Base-by-base conservation (phyloP, 2,888 invertebrate species). In the Pammene fasciana region DNA sequence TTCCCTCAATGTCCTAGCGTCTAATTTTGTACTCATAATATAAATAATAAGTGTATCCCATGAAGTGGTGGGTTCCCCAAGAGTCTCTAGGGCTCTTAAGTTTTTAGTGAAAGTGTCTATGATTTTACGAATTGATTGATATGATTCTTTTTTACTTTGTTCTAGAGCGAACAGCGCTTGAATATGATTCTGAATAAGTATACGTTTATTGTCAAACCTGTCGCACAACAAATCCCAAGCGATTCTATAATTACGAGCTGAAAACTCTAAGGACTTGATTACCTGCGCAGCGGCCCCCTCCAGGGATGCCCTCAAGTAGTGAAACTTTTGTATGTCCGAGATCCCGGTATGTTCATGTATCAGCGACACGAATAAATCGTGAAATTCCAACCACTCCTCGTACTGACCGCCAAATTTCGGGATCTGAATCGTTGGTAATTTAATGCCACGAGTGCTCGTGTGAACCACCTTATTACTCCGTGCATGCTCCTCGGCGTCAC, bases 171-270 rank as follows among this genome's bases (percentile, higher is more conserved):
- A 38, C 0, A 38, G 38, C 38, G 38, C 38, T 38, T 38, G 38
- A 6, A 38, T 38, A 7, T 38, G 52, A 43, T 73, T 70, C 38
- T 73, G 71, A 9, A 72, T 45, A 10, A 73, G 55, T 10, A 73
- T 43, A 11, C 64, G 62, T 52, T 59, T 71, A 43, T 73, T 73
- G 60, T 73, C 62, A 57, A 57, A 73, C 34, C 72, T 56, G 41
- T 71, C 56, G 26, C 66, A 54, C 48, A 73, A 57, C 46, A 73
- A 67, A 45, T 71, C 70, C 73, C 73, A 73, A 16, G 72, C 73
- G 11, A 68, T 67, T 11, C 9, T 46, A 54, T 72, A 73, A 16
- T 73, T 72, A 14, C 65, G 43, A 18, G 72, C 64, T 11, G 72
- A 68, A 65, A 72, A 72, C 52, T 70, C 71, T 55, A 74, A 50